These are phyloP conservation scores for Margaritifera margaritifera DNA, from an alignment of 2,888 invertebrate species.

Conservation along the genomic window DNA sequence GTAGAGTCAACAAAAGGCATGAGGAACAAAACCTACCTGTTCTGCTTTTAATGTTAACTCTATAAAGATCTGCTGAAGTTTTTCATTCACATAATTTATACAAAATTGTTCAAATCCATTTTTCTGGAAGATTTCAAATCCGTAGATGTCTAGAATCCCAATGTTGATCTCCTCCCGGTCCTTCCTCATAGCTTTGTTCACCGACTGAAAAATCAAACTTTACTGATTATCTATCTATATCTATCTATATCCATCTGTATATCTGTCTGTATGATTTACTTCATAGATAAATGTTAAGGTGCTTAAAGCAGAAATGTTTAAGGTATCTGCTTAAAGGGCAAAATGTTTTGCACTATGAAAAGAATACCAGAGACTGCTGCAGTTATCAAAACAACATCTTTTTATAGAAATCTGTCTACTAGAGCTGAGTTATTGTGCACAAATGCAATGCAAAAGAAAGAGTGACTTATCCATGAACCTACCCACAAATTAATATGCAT, in stretches of 20 bases:
- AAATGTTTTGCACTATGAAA: no score
- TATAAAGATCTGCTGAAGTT: constrained; percentile 83
- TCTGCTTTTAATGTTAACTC: constrained; percentile 82
- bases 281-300: neutral
- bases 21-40: constrained; percentile 74
- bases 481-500: no score
- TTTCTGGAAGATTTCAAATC: constrained; percentile 81
- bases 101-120: constrained; percentile 84
- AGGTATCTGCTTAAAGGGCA: neutral
- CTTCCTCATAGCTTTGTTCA: constrained; percentile 80
- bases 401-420: neutral
- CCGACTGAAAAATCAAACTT: constrained; percentile 73
- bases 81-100: constrained; percentile 83
- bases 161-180: constrained; percentile 75
- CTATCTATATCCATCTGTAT: neutral
- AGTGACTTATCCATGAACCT: no score
- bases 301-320: neutral
- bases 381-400: constrained; percentile 6
- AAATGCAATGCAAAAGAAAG: neutral
- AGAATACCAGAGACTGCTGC: no score
- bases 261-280: neutral
- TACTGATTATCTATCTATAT: neutral
- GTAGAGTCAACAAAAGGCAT: constrained; percentile 7
- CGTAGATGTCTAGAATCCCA: constrained; percentile 82
- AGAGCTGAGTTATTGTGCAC: no score